These are phyloP conservation scores for Hypotaenidia okinawae DNA, from an alignment of 2,797 vertebrate species.

Conservation along the genomic window DNA sequence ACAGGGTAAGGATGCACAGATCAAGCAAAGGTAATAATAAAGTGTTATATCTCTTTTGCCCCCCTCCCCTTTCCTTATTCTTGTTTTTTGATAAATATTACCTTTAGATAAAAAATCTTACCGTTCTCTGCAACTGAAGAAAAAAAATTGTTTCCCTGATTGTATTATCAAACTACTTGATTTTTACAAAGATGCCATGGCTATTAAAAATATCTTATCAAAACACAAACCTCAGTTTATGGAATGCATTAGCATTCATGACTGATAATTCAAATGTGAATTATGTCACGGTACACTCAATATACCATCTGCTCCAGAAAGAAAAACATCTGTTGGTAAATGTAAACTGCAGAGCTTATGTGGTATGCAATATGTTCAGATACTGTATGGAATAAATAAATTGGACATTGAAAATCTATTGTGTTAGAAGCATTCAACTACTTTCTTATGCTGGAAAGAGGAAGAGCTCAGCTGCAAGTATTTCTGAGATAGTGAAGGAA, in stretches of 20 bases:
- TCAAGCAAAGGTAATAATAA: neutral
- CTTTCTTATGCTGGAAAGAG: slow-evolving; percentile 16
- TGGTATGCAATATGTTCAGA: slow-evolving; percentile 60
- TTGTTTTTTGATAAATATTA: neutral
- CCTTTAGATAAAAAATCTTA: neutral
- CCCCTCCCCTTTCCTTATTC: neutral
- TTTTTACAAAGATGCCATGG: neutral
- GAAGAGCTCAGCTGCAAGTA: slow-evolving; percentile 30
- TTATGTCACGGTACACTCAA: slow-evolving; percentile 65
- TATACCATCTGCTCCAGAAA: slow-evolving; percentile 68
- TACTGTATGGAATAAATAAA: slow-evolving; percentile 71
- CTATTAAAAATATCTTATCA: slow-evolving; percentile 44
- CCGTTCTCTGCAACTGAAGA: neutral
- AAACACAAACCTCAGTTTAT: slow-evolving; percentile 29
- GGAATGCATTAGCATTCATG: slow-evolving; percentile 54
- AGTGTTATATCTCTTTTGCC: neutral
- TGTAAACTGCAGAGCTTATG: slow-evolving; percentile 63
- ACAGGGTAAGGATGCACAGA: neutral
- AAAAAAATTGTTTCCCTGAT: neutral
- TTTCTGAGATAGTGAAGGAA: slow-evolving; percentile 33
- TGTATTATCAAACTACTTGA: neutral
- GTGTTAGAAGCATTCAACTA: slow-evolving; percentile 15
- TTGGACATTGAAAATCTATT: slow-evolving; percentile 46
- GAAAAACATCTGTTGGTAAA: slow-evolving; percentile 72
- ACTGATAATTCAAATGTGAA: slow-evolving; percentile 69